A percentile compares a stretch with the other conserved stretches of the same genome.
Evolutionary conservation across 2,888 invertebrate species (phyloP).

Genomic region (Watsonalla binaria): DNA sequence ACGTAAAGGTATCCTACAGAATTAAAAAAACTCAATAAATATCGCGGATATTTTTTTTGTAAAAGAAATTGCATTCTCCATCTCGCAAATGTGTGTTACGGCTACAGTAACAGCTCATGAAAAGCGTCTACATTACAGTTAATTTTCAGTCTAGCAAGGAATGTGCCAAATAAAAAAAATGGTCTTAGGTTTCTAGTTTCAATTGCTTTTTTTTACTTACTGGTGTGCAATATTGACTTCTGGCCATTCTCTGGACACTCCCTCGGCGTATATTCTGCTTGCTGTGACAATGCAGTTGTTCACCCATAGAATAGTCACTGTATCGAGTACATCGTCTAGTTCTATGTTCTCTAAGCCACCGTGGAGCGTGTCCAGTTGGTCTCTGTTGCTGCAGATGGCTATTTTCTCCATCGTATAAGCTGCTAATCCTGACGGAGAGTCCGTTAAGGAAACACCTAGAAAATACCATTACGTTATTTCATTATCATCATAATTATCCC

Average conservation of each 20-base stretch:
- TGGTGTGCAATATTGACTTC: constrained; percentile 40
- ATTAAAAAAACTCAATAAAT: no score
- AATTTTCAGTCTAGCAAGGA: background rate
- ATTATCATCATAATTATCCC: background rate
- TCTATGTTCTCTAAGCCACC: constrained; percentile 82
- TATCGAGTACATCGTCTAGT: constrained; percentile 87
- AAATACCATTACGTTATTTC: constrained; percentile 9
- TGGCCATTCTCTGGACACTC: constrained; percentile 29
- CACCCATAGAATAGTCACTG: constrained; percentile 89
- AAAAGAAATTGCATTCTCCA: no score
- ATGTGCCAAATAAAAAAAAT: background rate
- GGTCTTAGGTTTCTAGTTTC: background rate
- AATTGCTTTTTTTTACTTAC: constrained; percentile 29
- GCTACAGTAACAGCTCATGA: no score
- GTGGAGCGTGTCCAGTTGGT: constrained; percentile 76
- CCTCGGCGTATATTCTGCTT: constrained; percentile 86
- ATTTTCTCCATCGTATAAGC: constrained; percentile 95
- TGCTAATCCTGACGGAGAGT: constrained; percentile 91
- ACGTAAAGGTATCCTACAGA: no score
- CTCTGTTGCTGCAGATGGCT: constrained; percentile 81
- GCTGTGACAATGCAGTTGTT: constrained; percentile 87
- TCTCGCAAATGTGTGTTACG: no score
- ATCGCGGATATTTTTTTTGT: no score
- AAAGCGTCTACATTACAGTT: no score
- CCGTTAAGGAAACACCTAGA: constrained; percentile 82